A percentile compares a stretch with the other conserved stretches of the same genome.
Evolutionary conservation across 2,113 vertebrate species (phyloP).

Genomic region (Hymenochirus boettgeri): DNA sequence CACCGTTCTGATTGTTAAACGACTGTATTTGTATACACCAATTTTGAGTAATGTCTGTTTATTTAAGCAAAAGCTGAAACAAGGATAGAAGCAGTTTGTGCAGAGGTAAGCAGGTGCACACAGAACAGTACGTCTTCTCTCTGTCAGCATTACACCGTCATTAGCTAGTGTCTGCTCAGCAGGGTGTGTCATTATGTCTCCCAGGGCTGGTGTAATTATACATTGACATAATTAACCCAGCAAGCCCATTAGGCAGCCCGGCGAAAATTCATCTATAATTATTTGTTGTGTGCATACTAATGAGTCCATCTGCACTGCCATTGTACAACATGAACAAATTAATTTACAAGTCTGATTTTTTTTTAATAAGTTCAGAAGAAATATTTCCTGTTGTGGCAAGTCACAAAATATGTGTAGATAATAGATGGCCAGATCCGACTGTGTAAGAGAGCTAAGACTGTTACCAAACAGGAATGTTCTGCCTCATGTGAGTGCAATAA

Average conservation of each 20-base stretch:
- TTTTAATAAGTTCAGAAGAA: slow-evolving; percentile 76
- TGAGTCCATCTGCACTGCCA: slow-evolving; percentile 99
- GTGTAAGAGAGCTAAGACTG: not conserved
- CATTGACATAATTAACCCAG: slow-evolving; percentile 99
- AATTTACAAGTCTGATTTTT: slow-evolving; percentile 94
- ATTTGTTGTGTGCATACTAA: slow-evolving; percentile 99
- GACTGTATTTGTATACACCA: slow-evolving; percentile 39
- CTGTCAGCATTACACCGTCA: slow-evolving; percentile 85
- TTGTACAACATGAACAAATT: slow-evolving; percentile 99
- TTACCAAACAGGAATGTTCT: not conserved
- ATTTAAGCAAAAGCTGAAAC: slow-evolving; percentile 39
- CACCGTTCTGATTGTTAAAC: slow-evolving; percentile 28
- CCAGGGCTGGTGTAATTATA: slow-evolving; percentile 98
- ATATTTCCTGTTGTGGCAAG: slow-evolving; percentile 62
- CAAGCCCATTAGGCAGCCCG: slow-evolving; percentile 98
- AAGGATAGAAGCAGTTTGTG: slow-evolving; percentile 55
- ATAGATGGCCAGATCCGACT: slow-evolving; percentile 40
- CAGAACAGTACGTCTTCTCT: slow-evolving; percentile 70
- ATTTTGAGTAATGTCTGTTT: slow-evolving; percentile 41
- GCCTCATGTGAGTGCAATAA: not conserved
- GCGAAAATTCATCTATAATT: slow-evolving; percentile 97
- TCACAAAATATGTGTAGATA: slow-evolving; percentile 46
- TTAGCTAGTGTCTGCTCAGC: slow-evolving; percentile 88
- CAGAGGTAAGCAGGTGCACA: slow-evolving; percentile 84
- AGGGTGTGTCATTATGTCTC: slow-evolving; percentile 90